These are phyloP conservation scores for Ambastaia sidthimunki DNA, from an alignment of 2,797 vertebrate genomes.

Conservation along the genomic window DNA sequence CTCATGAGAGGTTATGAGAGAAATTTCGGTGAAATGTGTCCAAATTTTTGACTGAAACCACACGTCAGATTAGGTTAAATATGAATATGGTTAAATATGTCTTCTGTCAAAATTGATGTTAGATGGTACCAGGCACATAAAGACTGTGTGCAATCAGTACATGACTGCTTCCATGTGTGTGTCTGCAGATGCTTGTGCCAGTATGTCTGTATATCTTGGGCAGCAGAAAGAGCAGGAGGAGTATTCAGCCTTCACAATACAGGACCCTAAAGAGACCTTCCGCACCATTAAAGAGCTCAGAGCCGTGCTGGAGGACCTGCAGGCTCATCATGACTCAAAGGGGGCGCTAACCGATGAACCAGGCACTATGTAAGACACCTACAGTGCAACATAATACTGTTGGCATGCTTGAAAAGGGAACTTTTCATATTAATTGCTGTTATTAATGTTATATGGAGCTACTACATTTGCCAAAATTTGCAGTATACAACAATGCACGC, in stretches of 20 bases:
- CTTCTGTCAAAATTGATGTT: neutral
- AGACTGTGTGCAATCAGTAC: neutral
- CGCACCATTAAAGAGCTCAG: constrained; percentile 92
- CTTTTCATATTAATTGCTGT: neutral
- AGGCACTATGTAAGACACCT: constrained; percentile 89
- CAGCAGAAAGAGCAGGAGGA: constrained; percentile 92
- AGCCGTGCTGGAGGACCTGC: constrained; percentile 83
- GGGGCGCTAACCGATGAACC: constrained; percentile 72
- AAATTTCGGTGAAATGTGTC: neutral
- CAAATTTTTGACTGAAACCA: neutral
- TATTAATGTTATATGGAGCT: neutral
- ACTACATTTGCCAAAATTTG: too few species aligned
- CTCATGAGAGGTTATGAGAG: neutral
- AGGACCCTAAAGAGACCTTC: constrained; percentile 97
- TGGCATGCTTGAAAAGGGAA: neutral
- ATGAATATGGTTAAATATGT: too few species aligned
- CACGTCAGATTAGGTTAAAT: neutral
- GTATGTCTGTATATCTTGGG: constrained; percentile 94
- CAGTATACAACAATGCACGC: neutral
- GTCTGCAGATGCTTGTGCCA: constrained; percentile 89
- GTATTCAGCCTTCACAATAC: constrained; percentile 93
- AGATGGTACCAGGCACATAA: neutral
- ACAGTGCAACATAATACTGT: neutral
- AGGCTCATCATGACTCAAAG: constrained; percentile 81
- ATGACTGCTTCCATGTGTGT: constrained; percentile 24